phyloP scores from a whole-genome alignment of 53 echinoderm and acorn worm genomes.

The Luidia sarsii region DNA sequence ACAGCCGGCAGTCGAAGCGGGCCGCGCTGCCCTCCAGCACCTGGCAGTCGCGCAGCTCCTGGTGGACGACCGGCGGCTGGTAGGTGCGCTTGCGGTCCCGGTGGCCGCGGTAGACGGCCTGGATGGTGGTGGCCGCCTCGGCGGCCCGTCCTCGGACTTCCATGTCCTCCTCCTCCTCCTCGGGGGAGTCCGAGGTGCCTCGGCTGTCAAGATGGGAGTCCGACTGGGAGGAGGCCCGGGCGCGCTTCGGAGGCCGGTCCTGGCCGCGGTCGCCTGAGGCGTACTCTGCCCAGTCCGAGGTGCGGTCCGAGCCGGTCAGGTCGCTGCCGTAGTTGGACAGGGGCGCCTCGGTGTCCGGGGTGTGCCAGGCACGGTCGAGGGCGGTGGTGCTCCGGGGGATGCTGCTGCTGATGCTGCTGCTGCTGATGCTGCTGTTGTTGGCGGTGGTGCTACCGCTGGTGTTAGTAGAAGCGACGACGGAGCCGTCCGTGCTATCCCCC shows the following conservation, averaged over 20 bases:
- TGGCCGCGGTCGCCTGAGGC: too few species aligned
- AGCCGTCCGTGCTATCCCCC: constrained; percentile 19
- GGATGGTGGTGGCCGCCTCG: constrained; percentile 63
- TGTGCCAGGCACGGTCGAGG: background rate
- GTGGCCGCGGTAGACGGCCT: constrained; percentile 68
- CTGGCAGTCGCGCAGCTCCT: constrained; percentile 74
- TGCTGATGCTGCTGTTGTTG: background rate
- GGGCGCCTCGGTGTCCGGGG: constrained; percentile 32
- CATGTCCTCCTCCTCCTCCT: constrained; percentile 41
- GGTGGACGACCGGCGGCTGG: constrained; percentile 78
- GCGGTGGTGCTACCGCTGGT: constrained; percentile 21
- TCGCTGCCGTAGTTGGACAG: constrained; percentile 41
- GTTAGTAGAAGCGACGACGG: background rate
- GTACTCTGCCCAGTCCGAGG: constrained; percentile 45
- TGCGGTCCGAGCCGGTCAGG: constrained; percentile 37
- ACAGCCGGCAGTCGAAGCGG: constrained; percentile 74
- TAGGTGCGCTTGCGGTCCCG: constrained; percentile 49
- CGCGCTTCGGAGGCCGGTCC: constrained; percentile 33
- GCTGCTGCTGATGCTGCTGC: background rate
- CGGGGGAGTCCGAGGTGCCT: constrained; percentile 33
- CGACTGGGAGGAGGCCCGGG: constrained; percentile 2
- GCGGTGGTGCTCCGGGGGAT: background rate
- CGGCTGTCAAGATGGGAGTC: constrained; percentile 28
- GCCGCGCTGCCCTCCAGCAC: constrained; percentile 72
- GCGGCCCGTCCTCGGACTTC: constrained; percentile 8